A percentile compares a stretch with the other conserved stretches of the same genome.
Evolutionary conservation across 1,140 invertebrate species (phyloP).

Genomic region (Melanaphis sacchari): DNA sequence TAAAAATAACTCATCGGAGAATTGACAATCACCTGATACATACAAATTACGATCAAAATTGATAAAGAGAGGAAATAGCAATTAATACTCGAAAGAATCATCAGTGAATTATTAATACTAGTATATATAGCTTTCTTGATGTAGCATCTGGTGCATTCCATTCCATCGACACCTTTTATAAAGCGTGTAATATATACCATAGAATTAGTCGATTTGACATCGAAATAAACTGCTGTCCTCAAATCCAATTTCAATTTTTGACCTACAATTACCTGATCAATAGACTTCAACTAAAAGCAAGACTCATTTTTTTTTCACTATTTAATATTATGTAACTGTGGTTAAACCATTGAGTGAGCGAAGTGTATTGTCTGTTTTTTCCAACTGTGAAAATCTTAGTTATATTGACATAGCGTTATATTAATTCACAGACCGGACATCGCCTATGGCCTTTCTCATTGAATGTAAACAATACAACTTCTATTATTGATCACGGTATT

Average conservation of each 20-base stretch:
- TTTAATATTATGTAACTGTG: not conserved
- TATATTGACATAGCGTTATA: not conserved
- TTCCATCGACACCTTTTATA: not conserved
- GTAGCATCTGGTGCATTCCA: not conserved
- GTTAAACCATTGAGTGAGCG: not conserved
- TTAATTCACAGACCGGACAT: slow-evolving; percentile 4
- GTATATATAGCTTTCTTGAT: not conserved
- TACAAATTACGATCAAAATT: not conserved
- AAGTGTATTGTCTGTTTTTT: not conserved
- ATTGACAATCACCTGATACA: not conserved
- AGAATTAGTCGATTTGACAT: not conserved
- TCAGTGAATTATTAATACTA: not conserved
- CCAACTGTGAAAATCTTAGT: not conserved
- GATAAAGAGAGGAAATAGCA: not conserved
- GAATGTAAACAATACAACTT: not conserved
- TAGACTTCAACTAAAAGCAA: not conserved
- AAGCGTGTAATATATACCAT: not conserved
- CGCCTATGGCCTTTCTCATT: not conserved
- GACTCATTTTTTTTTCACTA: not conserved
- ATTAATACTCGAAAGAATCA: not conserved
- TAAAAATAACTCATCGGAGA: no score
- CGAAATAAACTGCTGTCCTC: not conserved
- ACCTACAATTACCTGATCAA: slow-evolving; percentile 29
- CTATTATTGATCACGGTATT: slow-evolving; percentile 1
- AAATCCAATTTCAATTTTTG: slow-evolving; percentile 29